Evolutionary conservation across 2,888 invertebrate genomes (phyloP).

Genomic region (Cheilosia pagana): DNA sequence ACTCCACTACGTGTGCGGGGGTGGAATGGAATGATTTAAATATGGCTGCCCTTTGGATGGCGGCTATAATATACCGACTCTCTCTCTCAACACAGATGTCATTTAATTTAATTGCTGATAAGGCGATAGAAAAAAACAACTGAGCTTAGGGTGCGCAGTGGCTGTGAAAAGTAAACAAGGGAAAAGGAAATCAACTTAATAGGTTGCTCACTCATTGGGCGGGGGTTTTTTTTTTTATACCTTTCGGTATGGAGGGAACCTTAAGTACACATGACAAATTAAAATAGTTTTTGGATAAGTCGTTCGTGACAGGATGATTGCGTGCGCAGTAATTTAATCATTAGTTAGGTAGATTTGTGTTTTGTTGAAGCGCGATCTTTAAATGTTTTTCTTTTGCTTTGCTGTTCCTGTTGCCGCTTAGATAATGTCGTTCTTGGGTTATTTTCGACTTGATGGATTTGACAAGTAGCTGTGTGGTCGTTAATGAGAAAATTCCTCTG

Average conservation of each 20-base stretch:
- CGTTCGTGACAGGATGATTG: conserved; percentile 62
- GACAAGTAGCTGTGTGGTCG: conserved; percentile 1
- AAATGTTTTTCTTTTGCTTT: conserved; percentile 35
- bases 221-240: conserved; percentile 6
- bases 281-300: conserved; percentile 50
- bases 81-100: conserved; percentile 62
- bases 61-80: conserved; percentile 31
- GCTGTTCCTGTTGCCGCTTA: neutral
- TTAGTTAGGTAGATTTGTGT: conserved; percentile 49
- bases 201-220: conserved; percentile 54
- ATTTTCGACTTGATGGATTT: neutral
- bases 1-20: conserved; percentile 30
- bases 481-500: conserved; percentile 10
- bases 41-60: conserved; percentile 63
- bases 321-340: conserved; percentile 57
- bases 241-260: conserved; percentile 48
- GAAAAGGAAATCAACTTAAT: conserved; percentile 59
- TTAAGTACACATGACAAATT: conserved; percentile 74
- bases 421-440: conserved; percentile 10
- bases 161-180: conserved; percentile 37
- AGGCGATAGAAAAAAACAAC: conserved; percentile 39
- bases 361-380: conserved; percentile 52
- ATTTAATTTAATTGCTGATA: conserved; percentile 73
- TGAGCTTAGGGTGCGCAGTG: conserved; percentile 44
- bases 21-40: conserved; percentile 64